These are phyloP conservation scores for Vipera ursinii DNA, from an alignment of 2,797 vertebrate genomes.

Conservation along the genomic window DNA sequence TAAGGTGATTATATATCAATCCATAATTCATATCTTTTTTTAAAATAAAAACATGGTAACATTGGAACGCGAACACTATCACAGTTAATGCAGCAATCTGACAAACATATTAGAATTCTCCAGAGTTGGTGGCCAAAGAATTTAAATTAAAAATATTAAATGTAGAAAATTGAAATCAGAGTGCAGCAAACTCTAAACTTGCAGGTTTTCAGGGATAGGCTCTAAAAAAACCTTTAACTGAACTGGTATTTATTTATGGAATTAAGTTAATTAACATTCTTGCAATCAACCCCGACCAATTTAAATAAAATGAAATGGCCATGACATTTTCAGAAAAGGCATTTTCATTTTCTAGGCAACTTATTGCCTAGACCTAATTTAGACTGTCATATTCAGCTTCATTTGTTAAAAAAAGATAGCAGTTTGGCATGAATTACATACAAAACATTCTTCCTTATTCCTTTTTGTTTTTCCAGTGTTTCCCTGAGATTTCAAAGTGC, in stretches of 20 bases:
- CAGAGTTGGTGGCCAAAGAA: background rate
- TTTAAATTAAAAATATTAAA: background rate
- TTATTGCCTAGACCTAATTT: background rate
- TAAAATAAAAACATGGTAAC: background rate
- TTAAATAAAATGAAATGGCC: background rate
- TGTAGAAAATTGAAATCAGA: background rate
- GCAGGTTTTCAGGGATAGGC: background rate
- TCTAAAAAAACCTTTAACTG: background rate
- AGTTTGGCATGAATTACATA: background rate
- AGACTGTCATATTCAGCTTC: background rate
- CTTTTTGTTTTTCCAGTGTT: background rate
- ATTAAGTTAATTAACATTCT: background rate
- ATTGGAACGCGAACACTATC: background rate
- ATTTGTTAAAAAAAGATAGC: background rate
- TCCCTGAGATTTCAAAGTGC: background rate
- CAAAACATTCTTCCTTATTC: background rate
- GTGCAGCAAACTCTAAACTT: background rate
- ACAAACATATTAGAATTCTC: background rate
- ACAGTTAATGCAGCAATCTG: background rate
- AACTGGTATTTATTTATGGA: background rate
- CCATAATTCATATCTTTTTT: fast-evolving
- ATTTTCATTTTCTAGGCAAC: background rate
- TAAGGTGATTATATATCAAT: background rate
- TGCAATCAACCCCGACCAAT: background rate
- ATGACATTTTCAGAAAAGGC: background rate